These are phyloP conservation scores for Orussus abietinus DNA, from an alignment of 1,140 invertebrate genomes.

Conservation along the genomic window DNA sequence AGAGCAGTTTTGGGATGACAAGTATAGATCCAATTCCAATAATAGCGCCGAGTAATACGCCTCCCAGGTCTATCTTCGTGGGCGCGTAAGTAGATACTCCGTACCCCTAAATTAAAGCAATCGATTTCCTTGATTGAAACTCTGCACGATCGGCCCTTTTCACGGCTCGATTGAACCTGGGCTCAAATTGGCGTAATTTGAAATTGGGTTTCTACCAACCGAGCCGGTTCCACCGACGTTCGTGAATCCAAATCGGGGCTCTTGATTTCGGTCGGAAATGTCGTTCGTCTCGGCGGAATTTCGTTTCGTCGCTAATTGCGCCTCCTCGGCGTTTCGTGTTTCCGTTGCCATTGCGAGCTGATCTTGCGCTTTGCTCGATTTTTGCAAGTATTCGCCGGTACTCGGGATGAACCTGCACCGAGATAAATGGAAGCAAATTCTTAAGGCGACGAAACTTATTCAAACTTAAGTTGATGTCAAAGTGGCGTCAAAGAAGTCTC, in stretches of 20 bases:
- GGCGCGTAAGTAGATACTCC: slow-evolving; percentile 61
- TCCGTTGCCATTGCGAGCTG: slow-evolving; percentile 37
- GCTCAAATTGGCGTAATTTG: no score
- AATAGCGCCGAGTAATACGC: slow-evolving; percentile 72
- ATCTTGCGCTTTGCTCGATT: slow-evolving; percentile 36
- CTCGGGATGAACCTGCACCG: slow-evolving; percentile 46
- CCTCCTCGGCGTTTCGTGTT: slow-evolving; percentile 7
- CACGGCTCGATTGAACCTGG: no score
- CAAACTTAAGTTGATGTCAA: not conserved
- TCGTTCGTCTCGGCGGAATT: slow-evolving; percentile 23
- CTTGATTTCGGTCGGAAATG: slow-evolving; percentile 38
- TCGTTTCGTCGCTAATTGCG: slow-evolving; percentile 19
- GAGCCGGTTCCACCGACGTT: slow-evolving; percentile 35
- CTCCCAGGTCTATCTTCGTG: slow-evolving; percentile 76
- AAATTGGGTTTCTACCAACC: slow-evolving; percentile 28
- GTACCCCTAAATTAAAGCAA: slow-evolving; percentile 40
- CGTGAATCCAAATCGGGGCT: slow-evolving; percentile 47
- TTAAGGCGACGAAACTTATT: not conserved
- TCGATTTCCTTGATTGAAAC: slow-evolving; percentile 3
- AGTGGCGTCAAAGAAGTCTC: no score
- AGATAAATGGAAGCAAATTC: slow-evolving; percentile 4
- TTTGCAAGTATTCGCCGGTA: slow-evolving; percentile 40
- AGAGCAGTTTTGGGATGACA: slow-evolving; percentile 72
- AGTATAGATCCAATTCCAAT: slow-evolving; percentile 75
- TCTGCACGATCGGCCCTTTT: no score